These are phyloP conservation scores for Malaclemys terrapin DNA, from an alignment of 2,113 vertebrate genomes.

Conservation along the genomic window DNA sequence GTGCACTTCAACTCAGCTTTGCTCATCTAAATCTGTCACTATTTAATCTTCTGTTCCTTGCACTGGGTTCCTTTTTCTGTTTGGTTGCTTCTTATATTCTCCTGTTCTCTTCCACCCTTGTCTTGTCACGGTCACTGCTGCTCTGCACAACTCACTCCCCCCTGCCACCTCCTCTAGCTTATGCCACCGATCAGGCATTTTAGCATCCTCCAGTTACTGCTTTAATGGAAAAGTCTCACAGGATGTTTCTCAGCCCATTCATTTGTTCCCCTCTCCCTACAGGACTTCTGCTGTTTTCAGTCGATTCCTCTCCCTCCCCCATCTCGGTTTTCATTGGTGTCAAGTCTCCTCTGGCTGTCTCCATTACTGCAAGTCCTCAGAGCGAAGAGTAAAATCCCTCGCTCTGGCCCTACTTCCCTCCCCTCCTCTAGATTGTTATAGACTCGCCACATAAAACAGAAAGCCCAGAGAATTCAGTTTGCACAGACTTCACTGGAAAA, in stretches of 20 bases:
- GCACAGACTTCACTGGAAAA: rapidly evolving
- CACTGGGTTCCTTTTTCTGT: not conserved
- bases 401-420: not conserved
- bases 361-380: not conserved
- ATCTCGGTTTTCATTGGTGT: not conserved
- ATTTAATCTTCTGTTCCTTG: not conserved
- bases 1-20: not conserved
- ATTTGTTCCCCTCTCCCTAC: not conserved
- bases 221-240: not conserved
- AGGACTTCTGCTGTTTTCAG: not conserved
- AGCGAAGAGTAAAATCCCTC: not conserved
- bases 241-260: not conserved
- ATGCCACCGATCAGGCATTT: not conserved
- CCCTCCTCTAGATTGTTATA: not conserved
- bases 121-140: not conserved
- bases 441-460: rapidly evolving
- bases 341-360: rapidly evolving
- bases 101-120: not conserved
- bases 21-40: not conserved
- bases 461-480: not conserved
- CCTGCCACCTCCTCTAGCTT: not conserved
- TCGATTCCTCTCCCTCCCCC: not conserved
- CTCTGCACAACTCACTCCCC: not conserved
- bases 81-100: not conserved
- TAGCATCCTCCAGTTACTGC: not conserved